Conservation (phyloP, 2,888 invertebrate genomes). For the Synergus gifuensis region DNA sequence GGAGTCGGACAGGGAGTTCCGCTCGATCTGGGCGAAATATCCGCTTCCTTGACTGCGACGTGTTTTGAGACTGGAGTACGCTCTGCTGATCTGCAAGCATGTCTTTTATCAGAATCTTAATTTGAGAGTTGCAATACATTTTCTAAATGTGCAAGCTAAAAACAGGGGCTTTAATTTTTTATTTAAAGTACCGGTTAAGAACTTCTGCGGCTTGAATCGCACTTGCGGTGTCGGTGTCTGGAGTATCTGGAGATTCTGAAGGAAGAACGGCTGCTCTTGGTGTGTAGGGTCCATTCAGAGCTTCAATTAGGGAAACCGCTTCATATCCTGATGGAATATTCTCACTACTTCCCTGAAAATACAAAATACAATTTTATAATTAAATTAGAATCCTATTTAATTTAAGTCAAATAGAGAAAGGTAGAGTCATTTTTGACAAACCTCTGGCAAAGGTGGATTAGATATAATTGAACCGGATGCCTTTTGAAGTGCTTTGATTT, state of each 20-base stretch:
- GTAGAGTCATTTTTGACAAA: not conserved
- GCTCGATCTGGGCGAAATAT: conserved; percentile 70
- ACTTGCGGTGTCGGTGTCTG: conserved; percentile 82
- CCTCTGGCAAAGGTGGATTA: conserved; percentile 82
- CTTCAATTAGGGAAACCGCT: conserved; percentile 96
- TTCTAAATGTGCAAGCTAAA: not conserved
- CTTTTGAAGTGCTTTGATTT: conserved; percentile 95
- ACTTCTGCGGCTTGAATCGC: conserved; percentile 84
- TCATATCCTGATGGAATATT: conserved; percentile 96
- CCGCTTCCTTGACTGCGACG: conserved; percentile 66
- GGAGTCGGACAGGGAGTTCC: conserved; percentile 73
- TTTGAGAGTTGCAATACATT: not conserved
- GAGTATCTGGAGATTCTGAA: conserved; percentile 79
- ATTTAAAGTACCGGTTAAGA: conserved; percentile 79
- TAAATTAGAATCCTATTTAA: too few species aligned
- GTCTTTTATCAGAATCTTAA: not conserved
- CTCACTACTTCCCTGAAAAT: conserved; percentile 84
- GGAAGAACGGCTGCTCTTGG: conserved; percentile 77
- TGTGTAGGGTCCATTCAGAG: conserved; percentile 93
- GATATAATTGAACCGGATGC: conserved; percentile 79
- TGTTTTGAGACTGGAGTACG: conserved; percentile 73
- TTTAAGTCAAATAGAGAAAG: conserved; percentile 35
- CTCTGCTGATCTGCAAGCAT: conserved; percentile 68
- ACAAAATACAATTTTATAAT: conserved; percentile 33
- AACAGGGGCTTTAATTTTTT: conserved; percentile 11